Evolutionary conservation across 2,113 vertebrate genomes (phyloP), one percentile per base, ranked within the genome.

Genomic region (Gnathonemus echidnorhynchus): DNA sequence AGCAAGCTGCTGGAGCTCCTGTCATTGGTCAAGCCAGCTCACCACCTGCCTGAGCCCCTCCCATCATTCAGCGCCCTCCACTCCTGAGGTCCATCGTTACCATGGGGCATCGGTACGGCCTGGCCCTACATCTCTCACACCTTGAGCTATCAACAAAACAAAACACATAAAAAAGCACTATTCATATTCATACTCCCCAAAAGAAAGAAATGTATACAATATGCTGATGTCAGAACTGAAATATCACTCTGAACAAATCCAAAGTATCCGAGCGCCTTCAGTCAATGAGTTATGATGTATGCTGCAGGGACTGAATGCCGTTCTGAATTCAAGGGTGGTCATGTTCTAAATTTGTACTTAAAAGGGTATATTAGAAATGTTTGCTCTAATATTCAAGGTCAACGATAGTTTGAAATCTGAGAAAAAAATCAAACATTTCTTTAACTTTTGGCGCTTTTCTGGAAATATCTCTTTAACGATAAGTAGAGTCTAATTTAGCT

Each of bases 61-160:
- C n/a, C 27, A 13, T 11, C 9, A 70, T 70, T 35, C 27, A 35
- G 66, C 11, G 0, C 13, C 13, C 31, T 77, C 5, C 1, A 0
- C 24, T 35, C 70, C 70, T 77, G 13, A 77, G 70, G 70, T 39
- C 31, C 15, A 39, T 15, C 90, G 46, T 90, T 89, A 90, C 86
- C 93, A 93, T 91, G 89, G 92, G 90, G 89, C 86, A 80, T 52
- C 88, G 46, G 88, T 92, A 90, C 90, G 92, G 84, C 85, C 88
- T 92, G n/a, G 6, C 24, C 1, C n/a, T 27, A 49, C 3, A 31
- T 15, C 50, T 19, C 27, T 77, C n/a, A 0, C 9, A 15, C 31
- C 13, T 53, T 11, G 24, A 27, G 27, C 48, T 35, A 53, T 10
- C 45, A 48, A 86, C 45, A 50, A 86, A 48, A 46, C 45, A 86